A percentile compares a stretch with the other conserved stretches of the same genome.
Conservation (phyloP, 2,888 invertebrate genomes). For the Dioctria linearis region DNA sequence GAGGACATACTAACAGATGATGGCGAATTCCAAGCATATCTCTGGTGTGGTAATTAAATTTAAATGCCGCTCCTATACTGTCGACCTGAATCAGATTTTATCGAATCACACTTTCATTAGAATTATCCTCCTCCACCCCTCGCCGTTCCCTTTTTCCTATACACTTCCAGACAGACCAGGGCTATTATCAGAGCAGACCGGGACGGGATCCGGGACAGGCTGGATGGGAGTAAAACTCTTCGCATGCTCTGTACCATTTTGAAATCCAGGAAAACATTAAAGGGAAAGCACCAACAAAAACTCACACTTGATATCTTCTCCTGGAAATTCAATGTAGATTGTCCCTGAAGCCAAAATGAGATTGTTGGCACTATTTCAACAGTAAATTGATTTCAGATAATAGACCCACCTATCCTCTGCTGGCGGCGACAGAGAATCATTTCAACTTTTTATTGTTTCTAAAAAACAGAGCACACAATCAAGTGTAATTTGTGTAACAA, state of each 20-base stretch:
- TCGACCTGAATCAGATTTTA: conserved; percentile 41
- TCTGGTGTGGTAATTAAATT: conserved; percentile 38
- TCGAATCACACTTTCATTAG: conserved; percentile 46
- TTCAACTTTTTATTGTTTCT: conserved; percentile 20
- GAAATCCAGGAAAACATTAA: conserved; percentile 18
- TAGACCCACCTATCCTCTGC: conserved; percentile 15
- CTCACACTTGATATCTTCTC: conserved; percentile 33
- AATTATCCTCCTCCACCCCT: neutral
- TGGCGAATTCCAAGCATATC: conserved; percentile 28
- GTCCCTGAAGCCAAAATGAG: conserved; percentile 48
- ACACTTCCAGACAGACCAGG: neutral
- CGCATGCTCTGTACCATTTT: conserved; percentile 4
- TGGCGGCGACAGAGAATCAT: conserved; percentile 20
- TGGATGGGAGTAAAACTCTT: neutral
- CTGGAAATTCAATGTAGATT: conserved; percentile 40
- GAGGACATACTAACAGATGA: conserved; percentile 14
- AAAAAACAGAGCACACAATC: conserved; percentile 1
- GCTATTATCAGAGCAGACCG: neutral
- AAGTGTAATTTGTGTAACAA: conserved; percentile 22
- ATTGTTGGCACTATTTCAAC: conserved; percentile 53
- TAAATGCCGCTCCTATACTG: conserved; percentile 20
- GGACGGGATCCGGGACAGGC: neutral
- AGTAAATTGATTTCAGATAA: conserved; percentile 52
- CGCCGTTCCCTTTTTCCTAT: neutral
- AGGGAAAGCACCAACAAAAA: conserved; percentile 36